Evolutionary conservation across 2,888 invertebrate species (phyloP).

Genomic region (Limulus polyphemus): DNA sequence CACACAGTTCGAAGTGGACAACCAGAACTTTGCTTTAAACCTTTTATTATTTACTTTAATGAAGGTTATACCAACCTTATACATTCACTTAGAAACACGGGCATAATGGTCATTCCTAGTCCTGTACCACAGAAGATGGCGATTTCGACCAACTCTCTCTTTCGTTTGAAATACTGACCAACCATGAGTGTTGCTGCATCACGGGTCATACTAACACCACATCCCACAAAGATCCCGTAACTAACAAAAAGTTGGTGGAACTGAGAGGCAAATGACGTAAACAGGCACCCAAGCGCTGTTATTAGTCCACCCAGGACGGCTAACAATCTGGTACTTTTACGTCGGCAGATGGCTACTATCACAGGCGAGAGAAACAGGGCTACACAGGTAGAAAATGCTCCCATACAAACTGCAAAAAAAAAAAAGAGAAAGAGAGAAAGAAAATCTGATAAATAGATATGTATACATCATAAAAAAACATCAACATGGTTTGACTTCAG

Average conservation of each 20-base stretch:
- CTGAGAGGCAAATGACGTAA: conserved; percentile 77
- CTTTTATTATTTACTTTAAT: too few species aligned
- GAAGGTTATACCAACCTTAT: conserved; percentile 48
- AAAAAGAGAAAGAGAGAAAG: conserved; percentile 32
- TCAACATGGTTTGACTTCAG: too few species aligned
- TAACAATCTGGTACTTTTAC: conserved; percentile 73
- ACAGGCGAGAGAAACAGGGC: conserved; percentile 68
- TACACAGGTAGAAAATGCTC: conserved; percentile 62
- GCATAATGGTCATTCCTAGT: conserved; percentile 69
- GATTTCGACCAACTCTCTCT: conserved; percentile 73
- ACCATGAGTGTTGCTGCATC: conserved; percentile 81
- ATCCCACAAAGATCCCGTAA: conserved; percentile 55
- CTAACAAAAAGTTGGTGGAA: conserved; percentile 81
- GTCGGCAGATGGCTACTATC: conserved; percentile 67
- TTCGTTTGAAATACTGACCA: conserved; percentile 74
- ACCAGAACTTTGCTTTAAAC: too few species aligned
- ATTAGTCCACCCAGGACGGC: conserved; percentile 76
- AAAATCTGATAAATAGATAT: too few species aligned
- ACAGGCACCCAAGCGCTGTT: conserved; percentile 71
- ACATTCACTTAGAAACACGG: conserved; percentile 61
- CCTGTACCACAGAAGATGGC: conserved; percentile 76
- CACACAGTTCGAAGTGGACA: too few species aligned
- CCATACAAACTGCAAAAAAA: conserved; percentile 64
- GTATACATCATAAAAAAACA: too few species aligned
- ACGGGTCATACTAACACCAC: conserved; percentile 70